These are phyloP conservation scores for Gobionotothen gibberifrons DNA, from an alignment of 2,797 vertebrate species.

Conservation along the genomic window DNA sequence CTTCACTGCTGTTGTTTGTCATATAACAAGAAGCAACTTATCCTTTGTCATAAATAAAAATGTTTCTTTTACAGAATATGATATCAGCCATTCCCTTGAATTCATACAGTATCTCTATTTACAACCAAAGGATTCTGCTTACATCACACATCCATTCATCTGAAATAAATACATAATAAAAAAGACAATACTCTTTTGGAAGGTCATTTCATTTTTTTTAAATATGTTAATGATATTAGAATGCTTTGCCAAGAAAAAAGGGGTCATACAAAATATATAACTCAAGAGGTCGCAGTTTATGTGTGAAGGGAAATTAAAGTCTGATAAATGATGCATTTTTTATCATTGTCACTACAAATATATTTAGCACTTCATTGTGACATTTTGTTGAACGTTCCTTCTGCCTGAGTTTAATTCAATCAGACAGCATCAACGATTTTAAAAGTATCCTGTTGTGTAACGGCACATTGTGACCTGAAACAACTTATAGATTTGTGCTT, in stretches of 20 bases:
- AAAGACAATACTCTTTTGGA: background rate
- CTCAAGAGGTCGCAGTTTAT: background rate
- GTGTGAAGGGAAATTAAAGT: conserved; percentile 15
- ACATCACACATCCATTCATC: background rate
- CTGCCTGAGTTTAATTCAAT: background rate
- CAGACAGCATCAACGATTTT: conserved; percentile 3
- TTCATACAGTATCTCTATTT: conserved; percentile 9
- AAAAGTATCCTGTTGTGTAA: conserved; percentile 57
- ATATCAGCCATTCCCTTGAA: conserved; percentile 6
- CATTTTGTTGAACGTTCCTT: background rate
- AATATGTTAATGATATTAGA: conserved; percentile 19
- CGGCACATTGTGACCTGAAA: conserved; percentile 37
- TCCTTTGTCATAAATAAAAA: conserved; percentile 57
- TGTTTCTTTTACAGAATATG: conserved; percentile 26
- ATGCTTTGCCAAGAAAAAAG: conserved; percentile 9
- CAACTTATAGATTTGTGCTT: conserved; percentile 56
- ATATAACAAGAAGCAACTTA: conserved; percentile 29
- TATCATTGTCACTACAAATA: background rate
- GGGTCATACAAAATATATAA: conserved; percentile 26
- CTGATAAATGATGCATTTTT: conserved; percentile 34
- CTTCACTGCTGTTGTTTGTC: conserved; percentile 57
- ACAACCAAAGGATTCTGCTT: background rate
- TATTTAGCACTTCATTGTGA: conserved; percentile 2
- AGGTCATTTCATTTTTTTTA: background rate
- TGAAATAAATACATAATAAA: conserved; percentile 12